Evolutionary conservation across 2,797 vertebrate genomes (phyloP).

Genomic region (Pteropus rufus): DNA sequence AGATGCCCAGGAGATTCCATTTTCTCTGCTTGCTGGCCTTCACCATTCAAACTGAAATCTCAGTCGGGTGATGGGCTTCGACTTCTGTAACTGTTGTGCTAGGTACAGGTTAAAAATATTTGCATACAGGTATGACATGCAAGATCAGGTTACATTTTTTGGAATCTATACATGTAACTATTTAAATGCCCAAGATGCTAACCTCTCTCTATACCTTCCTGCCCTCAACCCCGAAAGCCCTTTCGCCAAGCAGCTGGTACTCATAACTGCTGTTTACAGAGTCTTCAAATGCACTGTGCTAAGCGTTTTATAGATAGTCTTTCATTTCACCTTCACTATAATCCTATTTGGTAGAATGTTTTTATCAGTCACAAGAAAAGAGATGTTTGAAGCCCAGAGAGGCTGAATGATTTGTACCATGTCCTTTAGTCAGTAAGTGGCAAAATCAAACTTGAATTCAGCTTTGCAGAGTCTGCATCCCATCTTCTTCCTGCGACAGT

Average conservation of each 20-base stretch:
- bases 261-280: not conserved
- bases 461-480: not conserved
- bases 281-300: not conserved
- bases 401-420: not conserved
- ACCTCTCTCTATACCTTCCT: not conserved
- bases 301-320: not conserved
- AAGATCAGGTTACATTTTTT: not conserved
- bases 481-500: not conserved
- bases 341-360: not conserved
- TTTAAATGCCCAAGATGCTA: not conserved
- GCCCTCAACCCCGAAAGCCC: not conserved
- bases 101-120: not conserved
- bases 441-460: slow-evolving; percentile 1
- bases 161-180: not conserved
- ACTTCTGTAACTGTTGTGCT: not conserved
- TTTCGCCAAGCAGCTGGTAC: not conserved
- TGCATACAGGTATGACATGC: not conserved
- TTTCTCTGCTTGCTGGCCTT: not conserved
- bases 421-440: not conserved
- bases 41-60: not conserved
- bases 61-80: not conserved
- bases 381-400: not conserved
- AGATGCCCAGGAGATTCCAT: not conserved
- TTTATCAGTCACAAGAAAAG: not conserved
- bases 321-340: slow-evolving; percentile 4